Conservation (phyloP, 2,113 vertebrate genomes). For the Ursus arctos region DNA sequence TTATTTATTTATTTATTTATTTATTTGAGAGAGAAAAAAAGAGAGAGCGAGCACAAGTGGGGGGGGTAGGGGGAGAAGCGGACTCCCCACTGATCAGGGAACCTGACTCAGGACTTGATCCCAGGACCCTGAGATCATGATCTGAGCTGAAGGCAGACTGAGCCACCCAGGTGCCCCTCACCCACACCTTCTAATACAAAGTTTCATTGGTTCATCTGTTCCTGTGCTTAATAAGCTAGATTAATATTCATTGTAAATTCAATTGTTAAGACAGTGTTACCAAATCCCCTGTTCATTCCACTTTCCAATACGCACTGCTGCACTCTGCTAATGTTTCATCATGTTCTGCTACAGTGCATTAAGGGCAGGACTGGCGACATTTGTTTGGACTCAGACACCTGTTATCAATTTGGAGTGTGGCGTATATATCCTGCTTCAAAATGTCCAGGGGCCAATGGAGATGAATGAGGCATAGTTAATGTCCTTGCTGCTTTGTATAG, state of each 20-base stretch:
- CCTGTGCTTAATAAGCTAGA: conserved; percentile 18
- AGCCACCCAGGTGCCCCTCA: neutral
- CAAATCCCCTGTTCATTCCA: neutral
- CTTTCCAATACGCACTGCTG: neutral
- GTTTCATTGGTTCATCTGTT: conserved; percentile 28
- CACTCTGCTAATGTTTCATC: neutral
- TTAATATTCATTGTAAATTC: conserved; percentile 53
- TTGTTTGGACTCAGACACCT: conserved; percentile 61
- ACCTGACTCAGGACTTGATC: neutral
- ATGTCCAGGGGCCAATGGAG: neutral
- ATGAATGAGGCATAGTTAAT: conserved; percentile 41
- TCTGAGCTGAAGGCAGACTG: neutral
- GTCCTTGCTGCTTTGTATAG: neutral
- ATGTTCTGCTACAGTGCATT: conserved; percentile 35
- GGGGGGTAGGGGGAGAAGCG: neutral
- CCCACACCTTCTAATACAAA: neutral
- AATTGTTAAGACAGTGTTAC: neutral
- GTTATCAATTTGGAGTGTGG: conserved; percentile 43
- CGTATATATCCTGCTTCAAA: conserved; percentile 55
- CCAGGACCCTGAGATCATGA: neutral
- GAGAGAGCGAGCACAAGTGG: neutral
- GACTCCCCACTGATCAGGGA: neutral
- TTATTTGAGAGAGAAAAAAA: neutral
- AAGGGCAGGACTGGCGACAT: conserved; percentile 45
- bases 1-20: neutral